Evolutionary conservation across 64 coral and sea anemone genomes (phyloP).

Genomic region (Hydrozoanthus tunicans): DNA sequence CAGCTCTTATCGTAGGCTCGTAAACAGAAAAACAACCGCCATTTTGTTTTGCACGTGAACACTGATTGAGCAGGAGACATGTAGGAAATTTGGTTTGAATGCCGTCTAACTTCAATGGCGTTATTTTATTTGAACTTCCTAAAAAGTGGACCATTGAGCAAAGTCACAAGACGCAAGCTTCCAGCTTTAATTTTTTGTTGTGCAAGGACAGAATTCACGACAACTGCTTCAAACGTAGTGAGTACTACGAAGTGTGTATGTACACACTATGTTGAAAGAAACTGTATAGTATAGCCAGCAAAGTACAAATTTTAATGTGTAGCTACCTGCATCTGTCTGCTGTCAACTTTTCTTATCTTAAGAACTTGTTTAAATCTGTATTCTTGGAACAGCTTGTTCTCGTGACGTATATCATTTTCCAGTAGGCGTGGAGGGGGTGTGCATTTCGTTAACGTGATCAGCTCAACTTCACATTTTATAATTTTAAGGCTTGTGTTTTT

Average conservation of each 20-base stretch:
- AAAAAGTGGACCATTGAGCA: background rate
- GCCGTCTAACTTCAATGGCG: slow-evolving; percentile 5
- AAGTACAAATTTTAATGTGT: background rate
- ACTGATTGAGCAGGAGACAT: background rate
- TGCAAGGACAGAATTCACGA: background rate
- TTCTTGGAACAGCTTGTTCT: too few species aligned
- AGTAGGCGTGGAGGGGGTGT: too few species aligned
- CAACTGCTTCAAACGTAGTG: slow-evolving; percentile 33
- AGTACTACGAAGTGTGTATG: background rate
- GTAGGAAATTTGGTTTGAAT: background rate
- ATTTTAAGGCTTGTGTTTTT: too few species aligned
- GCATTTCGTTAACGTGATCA: too few species aligned
- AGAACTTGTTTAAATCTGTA: too few species aligned
- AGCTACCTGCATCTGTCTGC: too few species aligned
- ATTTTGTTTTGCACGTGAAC: slow-evolving; percentile 20
- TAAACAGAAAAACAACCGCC: slow-evolving; percentile 41
- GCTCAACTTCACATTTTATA: too few species aligned
- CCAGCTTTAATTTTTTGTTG: background rate
- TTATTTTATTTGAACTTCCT: slow-evolving; percentile 2
- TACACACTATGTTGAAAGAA: too few species aligned
- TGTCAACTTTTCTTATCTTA: too few species aligned
- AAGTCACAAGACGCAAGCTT: slow-evolving; percentile 4
- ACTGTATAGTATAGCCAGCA: too few species aligned
- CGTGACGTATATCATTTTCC: too few species aligned
- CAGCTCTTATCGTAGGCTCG: background rate